Conservation (phyloP, 2,113 vertebrate species). For the Thymallus thymallus region DNA sequence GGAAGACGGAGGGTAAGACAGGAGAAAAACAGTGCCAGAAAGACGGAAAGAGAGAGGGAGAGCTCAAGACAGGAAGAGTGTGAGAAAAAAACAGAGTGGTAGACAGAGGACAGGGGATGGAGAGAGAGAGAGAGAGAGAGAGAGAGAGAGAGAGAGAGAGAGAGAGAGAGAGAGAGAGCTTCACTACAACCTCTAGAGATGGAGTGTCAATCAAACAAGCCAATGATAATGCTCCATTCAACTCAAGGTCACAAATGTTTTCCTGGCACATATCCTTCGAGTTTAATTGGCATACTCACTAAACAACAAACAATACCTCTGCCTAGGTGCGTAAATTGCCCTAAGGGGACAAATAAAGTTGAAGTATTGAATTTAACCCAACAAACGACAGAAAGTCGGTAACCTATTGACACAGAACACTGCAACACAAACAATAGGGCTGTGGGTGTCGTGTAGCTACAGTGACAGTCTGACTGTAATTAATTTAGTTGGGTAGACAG, state of each 20-base stretch:
- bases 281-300: constrained; percentile 34
- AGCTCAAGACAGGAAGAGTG: no score
- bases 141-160: no score
- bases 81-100: no score
- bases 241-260: constrained; percentile 63
- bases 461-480: constrained; percentile 67
- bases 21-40: no score
- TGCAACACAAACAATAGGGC: no score
- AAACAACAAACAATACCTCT: constrained; percentile 53
- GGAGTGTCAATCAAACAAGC: constrained; percentile 61
- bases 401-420: neutral
- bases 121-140: no score
- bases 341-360: neutral
- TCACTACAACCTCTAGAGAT: constrained; percentile 50
- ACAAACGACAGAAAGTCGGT: neutral
- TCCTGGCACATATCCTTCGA: constrained; percentile 40
- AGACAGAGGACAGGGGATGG: no score
- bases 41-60: no score
- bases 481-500: constrained; percentile 71
- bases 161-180: constrained; percentile 18
- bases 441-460: constrained; percentile 61
- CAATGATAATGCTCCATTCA: constrained; percentile 58
- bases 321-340: constrained; percentile 42
- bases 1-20: no score
- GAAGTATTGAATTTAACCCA: neutral